Conservation (phyloP, 2,113 vertebrate species). For the Epinephelus cyanopodus region DNA sequence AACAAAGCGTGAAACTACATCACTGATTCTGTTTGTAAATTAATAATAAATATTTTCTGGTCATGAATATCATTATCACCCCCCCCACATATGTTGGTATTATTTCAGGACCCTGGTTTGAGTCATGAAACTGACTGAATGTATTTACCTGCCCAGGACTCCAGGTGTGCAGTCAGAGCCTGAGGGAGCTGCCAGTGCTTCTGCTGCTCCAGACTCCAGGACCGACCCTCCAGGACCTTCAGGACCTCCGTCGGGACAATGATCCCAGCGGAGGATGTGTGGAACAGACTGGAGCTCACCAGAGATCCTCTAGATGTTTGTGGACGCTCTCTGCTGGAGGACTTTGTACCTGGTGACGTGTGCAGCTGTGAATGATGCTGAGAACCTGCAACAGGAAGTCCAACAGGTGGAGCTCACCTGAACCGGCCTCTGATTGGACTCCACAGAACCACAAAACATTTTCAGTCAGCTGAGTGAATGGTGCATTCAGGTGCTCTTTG, state of each 20-base stretch:
- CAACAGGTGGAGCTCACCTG: no score
- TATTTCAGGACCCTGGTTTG: no score
- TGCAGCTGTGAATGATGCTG: slow-evolving; percentile 31
- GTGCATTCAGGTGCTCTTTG: no score
- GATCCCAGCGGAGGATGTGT: not conserved
- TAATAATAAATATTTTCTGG: no score
- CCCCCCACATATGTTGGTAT: no score
- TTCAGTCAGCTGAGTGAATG: no score
- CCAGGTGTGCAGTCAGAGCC: slow-evolving; percentile 4
- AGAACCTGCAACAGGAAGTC: not conserved
- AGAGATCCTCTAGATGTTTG: no score
- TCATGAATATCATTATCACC: no score
- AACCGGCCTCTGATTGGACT: no score
- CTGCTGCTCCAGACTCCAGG: slow-evolving; percentile 19
- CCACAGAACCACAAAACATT: no score
- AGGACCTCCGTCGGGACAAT: slow-evolving; percentile 22
- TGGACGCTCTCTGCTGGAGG: not conserved
- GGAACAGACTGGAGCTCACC: not conserved
- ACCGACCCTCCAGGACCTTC: slow-evolving; percentile 5
- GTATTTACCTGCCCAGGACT: slow-evolving; percentile 49
- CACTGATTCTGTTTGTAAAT: no score
- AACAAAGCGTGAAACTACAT: no score
- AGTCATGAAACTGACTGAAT: not conserved
- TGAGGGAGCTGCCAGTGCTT: slow-evolving; percentile 14
- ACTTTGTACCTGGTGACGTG: slow-evolving; percentile 13